Evolutionary conservation across 35 echinoderm and acorn worm species (phyloP).

Genomic region (Ophioderma brevispina): DNA sequence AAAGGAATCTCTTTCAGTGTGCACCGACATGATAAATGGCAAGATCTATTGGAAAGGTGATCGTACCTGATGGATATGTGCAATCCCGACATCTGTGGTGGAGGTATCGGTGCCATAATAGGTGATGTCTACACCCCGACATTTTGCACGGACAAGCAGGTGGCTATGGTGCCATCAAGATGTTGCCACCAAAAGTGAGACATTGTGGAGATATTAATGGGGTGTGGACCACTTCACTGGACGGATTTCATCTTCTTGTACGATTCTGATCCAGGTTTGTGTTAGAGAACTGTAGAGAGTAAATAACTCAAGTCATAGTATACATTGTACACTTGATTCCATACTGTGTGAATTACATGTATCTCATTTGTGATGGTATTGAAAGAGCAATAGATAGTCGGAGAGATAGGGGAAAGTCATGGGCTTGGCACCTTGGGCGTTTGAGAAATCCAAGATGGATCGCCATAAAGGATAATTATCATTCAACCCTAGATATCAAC

Average conservation of each 20-base stretch:
- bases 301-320: too few relatives aligned
- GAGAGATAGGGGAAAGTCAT: too few relatives aligned
- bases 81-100: constrained; percentile 20
- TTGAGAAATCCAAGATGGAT: too few relatives aligned
- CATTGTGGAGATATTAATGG: constrained; percentile 56
- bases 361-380: too few relatives aligned
- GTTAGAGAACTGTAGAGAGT: too few relatives aligned
- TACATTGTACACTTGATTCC: too few relatives aligned
- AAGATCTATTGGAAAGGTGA: constrained; percentile 53
- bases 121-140: constrained; percentile 62
- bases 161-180: constrained; percentile 63
- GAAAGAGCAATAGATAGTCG: too few relatives aligned
- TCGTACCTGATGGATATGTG: constrained; percentile 74
- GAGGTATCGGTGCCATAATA: constrained; percentile 34
- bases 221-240: constrained; percentile 79
- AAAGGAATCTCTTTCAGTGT: constrained; percentile 52
- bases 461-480: too few relatives aligned
- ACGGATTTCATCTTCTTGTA: constrained; percentile 64
- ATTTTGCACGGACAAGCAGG: constrained; percentile 60
- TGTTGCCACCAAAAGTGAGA: constrained; percentile 48
- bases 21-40: constrained; percentile 42
- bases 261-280: constrained; percentile 57
- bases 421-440: too few relatives aligned
- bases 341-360: too few relatives aligned
- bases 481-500: too few relatives aligned